Percentiles rank a stretch among this genome's conserved stretches.
These are phyloP conservation scores for Gopherus evgoodei DNA, from an alignment of 2,113 vertebrate genomes.

Conservation along the genomic window DNA sequence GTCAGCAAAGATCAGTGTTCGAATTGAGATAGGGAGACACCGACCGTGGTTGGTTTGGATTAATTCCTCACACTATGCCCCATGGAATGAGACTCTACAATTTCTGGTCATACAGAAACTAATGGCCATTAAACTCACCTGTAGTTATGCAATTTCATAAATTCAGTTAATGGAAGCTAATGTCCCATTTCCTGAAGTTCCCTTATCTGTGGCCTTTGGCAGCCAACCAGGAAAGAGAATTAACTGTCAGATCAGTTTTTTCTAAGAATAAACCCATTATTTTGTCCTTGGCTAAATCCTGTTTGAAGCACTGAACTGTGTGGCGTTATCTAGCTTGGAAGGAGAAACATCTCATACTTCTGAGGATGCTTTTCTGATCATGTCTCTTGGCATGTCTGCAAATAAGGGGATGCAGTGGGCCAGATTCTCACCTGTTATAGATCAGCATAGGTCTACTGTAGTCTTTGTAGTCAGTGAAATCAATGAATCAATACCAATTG, in stretches of 20 bases:
- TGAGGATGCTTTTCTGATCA: accelerated
- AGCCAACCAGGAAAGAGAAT: neutral
- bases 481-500: neutral
- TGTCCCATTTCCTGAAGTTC: accelerated
- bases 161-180: accelerated
- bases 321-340: neutral
- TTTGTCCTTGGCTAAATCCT: neutral
- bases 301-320: neutral
- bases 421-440: neutral
- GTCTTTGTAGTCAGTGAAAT: neutral
- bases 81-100: accelerated
- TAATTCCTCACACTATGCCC: neutral
- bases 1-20: accelerated
- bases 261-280: accelerated
- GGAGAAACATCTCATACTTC: accelerated
- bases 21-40: accelerated
- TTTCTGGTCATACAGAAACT: accelerated
- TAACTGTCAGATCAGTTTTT: neutral
- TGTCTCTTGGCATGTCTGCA: neutral
- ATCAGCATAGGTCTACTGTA: neutral
- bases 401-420: neutral
- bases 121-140: neutral
- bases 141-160: accelerated
- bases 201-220: neutral
- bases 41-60: accelerated